Evolutionary conservation across 2,888 invertebrate genomes (phyloP).

Genomic region (Rhorus exstirpatorius): DNA sequence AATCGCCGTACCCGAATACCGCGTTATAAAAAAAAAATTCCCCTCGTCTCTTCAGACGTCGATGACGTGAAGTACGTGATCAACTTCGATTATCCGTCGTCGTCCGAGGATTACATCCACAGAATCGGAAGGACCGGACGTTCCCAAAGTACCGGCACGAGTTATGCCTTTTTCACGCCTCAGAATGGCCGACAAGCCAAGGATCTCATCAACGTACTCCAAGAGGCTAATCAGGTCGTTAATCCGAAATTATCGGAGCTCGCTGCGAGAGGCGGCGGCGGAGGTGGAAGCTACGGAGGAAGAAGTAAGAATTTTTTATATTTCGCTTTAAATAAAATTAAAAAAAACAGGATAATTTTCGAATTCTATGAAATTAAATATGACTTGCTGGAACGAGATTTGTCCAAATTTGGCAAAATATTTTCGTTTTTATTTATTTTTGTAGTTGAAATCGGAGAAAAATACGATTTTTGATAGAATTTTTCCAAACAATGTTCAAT

Average conservation of each 20-base stretch:
- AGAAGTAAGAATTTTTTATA: slow-evolving; percentile 82
- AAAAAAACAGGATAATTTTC: too few species aligned
- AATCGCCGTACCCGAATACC: neutral
- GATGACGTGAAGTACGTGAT: slow-evolving; percentile 98
- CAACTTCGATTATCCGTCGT: slow-evolving; percentile 98
- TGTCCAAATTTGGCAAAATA: too few species aligned
- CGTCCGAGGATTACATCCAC: slow-evolving; percentile 98
- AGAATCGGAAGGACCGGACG: slow-evolving; percentile 97
- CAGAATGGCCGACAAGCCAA: slow-evolving; percentile 95
- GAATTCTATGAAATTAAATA: too few species aligned
- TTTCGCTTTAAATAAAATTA: neutral
- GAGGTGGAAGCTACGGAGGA: slow-evolving; percentile 88
- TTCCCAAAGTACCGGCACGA: slow-evolving; percentile 94
- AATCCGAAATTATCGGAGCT: slow-evolving; percentile 95
- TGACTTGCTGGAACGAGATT: neutral
- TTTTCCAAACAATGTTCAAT: too few species aligned
- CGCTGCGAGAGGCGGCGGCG: slow-evolving; percentile 89
- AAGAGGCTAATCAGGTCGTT: slow-evolving; percentile 94
- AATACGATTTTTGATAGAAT: too few species aligned
- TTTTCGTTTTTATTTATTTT: too few species aligned
- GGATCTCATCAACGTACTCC: slow-evolving; percentile 95
- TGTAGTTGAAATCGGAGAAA: too few species aligned
- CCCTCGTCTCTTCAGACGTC: slow-evolving; percentile 90
- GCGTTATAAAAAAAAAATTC: slow-evolving; percentile 57
- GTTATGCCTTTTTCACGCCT: slow-evolving; percentile 97